A percentile compares a stretch with the other conserved stretches of the same genome.
phyloP scores from a whole-genome alignment of 2,797 vertebrate genomes.

The Setipinna tenuifilis region DNA sequence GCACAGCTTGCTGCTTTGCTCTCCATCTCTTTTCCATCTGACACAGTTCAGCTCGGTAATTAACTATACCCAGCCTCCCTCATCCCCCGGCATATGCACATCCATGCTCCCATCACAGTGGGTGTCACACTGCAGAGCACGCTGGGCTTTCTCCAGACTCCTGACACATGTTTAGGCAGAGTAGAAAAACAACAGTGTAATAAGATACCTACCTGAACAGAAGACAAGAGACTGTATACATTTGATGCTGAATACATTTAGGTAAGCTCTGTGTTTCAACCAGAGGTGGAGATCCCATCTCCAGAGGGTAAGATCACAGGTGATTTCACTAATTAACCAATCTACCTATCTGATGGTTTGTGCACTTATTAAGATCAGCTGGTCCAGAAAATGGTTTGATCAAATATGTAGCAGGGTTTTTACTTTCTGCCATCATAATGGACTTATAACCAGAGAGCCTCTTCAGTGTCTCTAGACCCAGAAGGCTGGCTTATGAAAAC shows the following conservation, averaged over 20 bases:
- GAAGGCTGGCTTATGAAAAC: background rate
- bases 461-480: background rate
- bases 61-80: background rate
- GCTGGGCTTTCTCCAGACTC: background rate
- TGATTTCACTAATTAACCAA: no score
- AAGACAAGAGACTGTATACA: background rate
- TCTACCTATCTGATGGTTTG: no score
- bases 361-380: no score
- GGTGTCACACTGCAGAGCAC: background rate
- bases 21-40: background rate
- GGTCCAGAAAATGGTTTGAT: no score
- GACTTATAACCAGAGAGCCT: background rate
- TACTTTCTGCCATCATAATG: no score
- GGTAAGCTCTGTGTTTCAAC: background rate
- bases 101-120: background rate
- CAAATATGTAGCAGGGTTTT: no score
- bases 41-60: background rate
- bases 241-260: background rate
- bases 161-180: background rate
- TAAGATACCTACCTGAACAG: background rate
- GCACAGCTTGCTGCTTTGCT: slow-evolving; percentile 3
- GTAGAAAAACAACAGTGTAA: background rate
- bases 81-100: background rate
- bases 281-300: no score
- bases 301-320: no score